Evolutionary conservation across 1,140 invertebrate species (phyloP), one percentile per base, ranked within the genome.

Genomic region (Scaptomyza pallida): DNA sequence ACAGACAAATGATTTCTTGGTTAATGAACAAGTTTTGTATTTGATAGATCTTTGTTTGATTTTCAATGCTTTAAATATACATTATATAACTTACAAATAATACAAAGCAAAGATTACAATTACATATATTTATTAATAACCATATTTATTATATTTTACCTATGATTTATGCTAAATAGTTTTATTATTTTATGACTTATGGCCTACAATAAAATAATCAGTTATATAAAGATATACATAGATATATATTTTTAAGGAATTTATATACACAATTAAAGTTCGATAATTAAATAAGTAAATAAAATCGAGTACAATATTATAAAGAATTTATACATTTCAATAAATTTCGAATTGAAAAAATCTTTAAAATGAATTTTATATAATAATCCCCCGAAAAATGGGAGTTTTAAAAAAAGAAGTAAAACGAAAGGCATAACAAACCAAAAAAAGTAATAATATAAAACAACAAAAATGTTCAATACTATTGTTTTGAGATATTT

Each of bases 201-300:
- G 45, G 55, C 23, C 65, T 86, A 81, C 33, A 81, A 68, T 50
- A 75, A 86, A 60, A 81, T 33, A 41, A 51, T n/a, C n/a, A n/a
- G n/a, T n/a, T n/a, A n/a, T n/a, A n/a, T n/a, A n/a, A n/a, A n/a
- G n/a, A n/a, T n/a, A n/a, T 67, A 67, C 16, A 60, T 62, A 41
- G 10, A 19, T 33, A 62, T 62, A 17, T 17, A 9, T 37, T 65
- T 52, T 12, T 19, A n/a, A n/a, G n/a, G n/a, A n/a, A 26, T 55
- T 21, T 68, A 67, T 72, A 68, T 64, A 65, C 44, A 65, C 21
- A 21, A 23, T 37, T 48, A 48, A 23, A 47, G 35, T 30, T 48
- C 13, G 52, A 52, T 62, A 16, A 4, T 50, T 8, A 70, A 40
- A 26, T 21, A 1, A 51, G n/a, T n/a, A 37, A 26, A 37, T 21